These are phyloP conservation scores for Papilio elwesi DNA, from an alignment of 2,888 invertebrate species.

Conservation along the genomic window DNA sequence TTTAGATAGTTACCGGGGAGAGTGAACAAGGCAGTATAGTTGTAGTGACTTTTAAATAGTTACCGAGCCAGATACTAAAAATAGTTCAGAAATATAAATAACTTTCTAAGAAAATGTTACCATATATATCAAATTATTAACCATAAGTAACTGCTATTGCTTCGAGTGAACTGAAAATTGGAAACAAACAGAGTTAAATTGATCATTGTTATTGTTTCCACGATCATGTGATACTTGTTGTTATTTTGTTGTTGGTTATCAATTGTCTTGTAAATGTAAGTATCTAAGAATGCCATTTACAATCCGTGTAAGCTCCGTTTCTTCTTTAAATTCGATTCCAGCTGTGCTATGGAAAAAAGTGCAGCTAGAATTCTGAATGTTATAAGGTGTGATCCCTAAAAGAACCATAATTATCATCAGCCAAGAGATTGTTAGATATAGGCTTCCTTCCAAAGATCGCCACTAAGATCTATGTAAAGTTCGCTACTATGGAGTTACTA, in stretches of 20 bases:
- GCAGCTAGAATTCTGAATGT: not conserved
- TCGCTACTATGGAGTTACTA: too few species aligned
- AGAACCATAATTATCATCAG: too few species aligned
- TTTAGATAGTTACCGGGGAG: slow-evolving; percentile 38
- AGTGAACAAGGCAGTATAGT: slow-evolving; percentile 17
- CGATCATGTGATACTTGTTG: not conserved
- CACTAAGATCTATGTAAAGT: too few species aligned
- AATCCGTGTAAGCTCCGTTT: not conserved
- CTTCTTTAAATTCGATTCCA: not conserved
- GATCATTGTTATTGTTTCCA: not conserved
- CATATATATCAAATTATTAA: not conserved
- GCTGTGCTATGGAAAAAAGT: not conserved
- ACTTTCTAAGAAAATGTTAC: slow-evolving; percentile 16
- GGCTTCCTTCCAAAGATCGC: too few species aligned
- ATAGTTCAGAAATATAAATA: slow-evolving; percentile 5
- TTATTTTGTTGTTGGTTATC: too few species aligned
- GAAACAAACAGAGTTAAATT: not conserved
- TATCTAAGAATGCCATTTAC: not conserved
- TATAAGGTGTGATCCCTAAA: too few species aligned
- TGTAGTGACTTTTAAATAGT: slow-evolving; percentile 18
- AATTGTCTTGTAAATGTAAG: not conserved
- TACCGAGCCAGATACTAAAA: slow-evolving; percentile 10
- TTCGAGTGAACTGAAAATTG: not conserved
- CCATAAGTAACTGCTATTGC: not conserved
- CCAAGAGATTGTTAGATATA: too few species aligned